A percentile compares a stretch with the other conserved stretches of the same genome.
Evolutionary conservation across 2,888 invertebrate genomes (phyloP).

Genomic region (Oscheius sp.): DNA sequence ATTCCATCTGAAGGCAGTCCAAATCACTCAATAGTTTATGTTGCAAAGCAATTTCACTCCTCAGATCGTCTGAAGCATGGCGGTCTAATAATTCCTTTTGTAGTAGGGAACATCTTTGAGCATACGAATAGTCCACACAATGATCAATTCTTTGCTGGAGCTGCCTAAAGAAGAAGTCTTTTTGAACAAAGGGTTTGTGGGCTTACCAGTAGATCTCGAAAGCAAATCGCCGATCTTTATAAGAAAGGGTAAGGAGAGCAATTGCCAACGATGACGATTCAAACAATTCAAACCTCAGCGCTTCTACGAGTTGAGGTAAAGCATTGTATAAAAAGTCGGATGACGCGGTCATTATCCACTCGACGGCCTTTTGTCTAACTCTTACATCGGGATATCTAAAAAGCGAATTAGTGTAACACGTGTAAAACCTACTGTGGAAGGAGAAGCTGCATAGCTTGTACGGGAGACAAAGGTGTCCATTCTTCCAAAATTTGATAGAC

Average conservation of each 20-base stretch:
- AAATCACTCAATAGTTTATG: constrained; percentile 42
- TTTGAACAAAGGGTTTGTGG: constrained; percentile 41
- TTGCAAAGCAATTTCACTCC: constrained; percentile 48
- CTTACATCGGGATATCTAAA: constrained; percentile 89
- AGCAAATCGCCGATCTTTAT: constrained; percentile 89
- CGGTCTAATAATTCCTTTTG: constrained; percentile 83
- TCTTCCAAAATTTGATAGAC: constrained; percentile 86
- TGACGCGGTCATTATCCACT: constrained; percentile 82
- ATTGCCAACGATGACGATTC: constrained; percentile 88
- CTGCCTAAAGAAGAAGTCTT: constrained; percentile 71
- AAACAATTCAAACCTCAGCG: constrained; percentile 83
- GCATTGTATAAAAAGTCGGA: constrained; percentile 82
- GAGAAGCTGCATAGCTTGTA: constrained; percentile 90
- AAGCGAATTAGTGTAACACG: no score
- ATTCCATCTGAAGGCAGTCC: constrained; percentile 34
- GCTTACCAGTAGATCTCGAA: constrained; percentile 90
- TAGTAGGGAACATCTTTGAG: constrained; percentile 84
- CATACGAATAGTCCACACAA: constrained; percentile 68
- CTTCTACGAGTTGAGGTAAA: constrained; percentile 82
- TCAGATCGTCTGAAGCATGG: constrained; percentile 40
- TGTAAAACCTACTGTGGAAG: constrained; percentile 85
- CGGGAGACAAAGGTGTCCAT: constrained; percentile 85
- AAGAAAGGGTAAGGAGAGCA: constrained; percentile 85
- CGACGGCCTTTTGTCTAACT: constrained; percentile 87
- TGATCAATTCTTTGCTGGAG: constrained; percentile 75